These are phyloP conservation scores for Fregetta grallaria DNA, from an alignment of 2,113 vertebrate genomes.

Conservation along the genomic window DNA sequence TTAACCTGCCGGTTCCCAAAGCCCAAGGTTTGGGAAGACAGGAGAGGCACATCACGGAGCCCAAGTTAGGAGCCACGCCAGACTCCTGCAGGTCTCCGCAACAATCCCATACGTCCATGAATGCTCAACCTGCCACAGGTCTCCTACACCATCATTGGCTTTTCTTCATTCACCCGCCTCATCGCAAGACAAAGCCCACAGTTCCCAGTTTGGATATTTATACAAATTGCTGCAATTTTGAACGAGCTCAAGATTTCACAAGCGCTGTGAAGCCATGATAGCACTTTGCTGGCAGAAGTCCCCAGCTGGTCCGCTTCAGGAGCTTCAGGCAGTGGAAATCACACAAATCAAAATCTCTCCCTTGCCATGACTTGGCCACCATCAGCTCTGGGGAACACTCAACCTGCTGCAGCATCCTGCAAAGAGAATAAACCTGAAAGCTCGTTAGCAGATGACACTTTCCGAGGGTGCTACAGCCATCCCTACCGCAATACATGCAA, in stretches of 20 bases:
- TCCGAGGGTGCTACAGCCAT: not conserved
- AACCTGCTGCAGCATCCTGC: not conserved
- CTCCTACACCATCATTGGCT: not conserved
- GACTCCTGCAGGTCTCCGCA: not conserved
- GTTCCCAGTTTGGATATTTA: not conserved
- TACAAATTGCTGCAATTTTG: not conserved
- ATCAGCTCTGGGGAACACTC: not conserved
- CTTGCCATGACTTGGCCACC: not conserved
- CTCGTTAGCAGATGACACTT: not conserved
- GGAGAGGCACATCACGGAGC: not conserved
- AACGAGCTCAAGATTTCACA: not conserved
- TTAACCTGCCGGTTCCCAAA: not conserved
- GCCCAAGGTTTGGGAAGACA: not conserved
- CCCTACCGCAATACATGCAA: accelerated
- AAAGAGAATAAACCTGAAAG: not conserved
- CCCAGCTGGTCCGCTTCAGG: not conserved
- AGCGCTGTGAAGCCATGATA: not conserved
- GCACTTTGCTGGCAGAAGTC: not conserved
- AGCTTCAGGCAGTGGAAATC: not conserved
- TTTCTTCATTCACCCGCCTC: not conserved
- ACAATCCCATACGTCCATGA: accelerated
- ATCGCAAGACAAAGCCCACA: not conserved
- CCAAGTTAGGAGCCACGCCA: not conserved
- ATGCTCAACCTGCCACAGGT: not conserved
- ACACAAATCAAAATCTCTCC: not conserved